Percentiles rank a stretch among this genome's conserved stretches.
phyloP scores from a whole-genome alignment of 2,888 invertebrate species.

The Cheilosia vernalis region DNA sequence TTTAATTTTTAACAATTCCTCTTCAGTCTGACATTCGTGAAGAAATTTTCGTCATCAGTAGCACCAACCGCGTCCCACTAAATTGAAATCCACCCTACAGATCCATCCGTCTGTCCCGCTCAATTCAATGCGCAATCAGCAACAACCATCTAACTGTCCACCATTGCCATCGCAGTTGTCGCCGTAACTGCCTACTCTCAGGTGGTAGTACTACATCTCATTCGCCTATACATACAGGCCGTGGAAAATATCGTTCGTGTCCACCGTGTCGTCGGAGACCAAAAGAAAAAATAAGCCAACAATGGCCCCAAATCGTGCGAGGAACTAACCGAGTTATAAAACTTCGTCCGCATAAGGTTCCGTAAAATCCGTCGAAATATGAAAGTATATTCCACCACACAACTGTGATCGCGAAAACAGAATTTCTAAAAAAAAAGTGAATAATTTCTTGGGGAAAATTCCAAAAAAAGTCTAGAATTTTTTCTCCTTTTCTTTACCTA shows the following conservation, averaged over 20 bases:
- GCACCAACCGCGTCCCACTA: conserved; percentile 36
- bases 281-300: conserved; percentile 53
- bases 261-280: conserved; percentile 49
- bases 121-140: conserved; percentile 1
- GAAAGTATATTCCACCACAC: conserved; percentile 35
- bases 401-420: conserved; percentile 51
- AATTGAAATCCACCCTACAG: conserved; percentile 10
- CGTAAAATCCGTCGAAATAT: conserved; percentile 41
- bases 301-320: conserved; percentile 68
- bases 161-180: conserved; percentile 30
- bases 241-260: conserved; percentile 62
- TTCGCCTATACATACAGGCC: conserved; percentile 62
- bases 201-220: conserved; percentile 71
- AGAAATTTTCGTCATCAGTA: conserved; percentile 12
- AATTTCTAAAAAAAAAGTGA: conserved; percentile 48
- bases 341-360: conserved; percentile 25
- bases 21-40: conserved; percentile 52
- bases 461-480: conserved; percentile 68
- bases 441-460: conserved; percentile 53
- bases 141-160: conserved; percentile 35
- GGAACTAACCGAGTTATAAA: conserved; percentile 49
- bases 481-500: conserved; percentile 32
- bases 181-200: conserved; percentile 55
- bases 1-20: not conserved
- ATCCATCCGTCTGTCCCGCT: not conserved